Evolutionary conservation across 2,888 invertebrate genomes (phyloP).

Genomic region (Scaptomyza tumidula): DNA sequence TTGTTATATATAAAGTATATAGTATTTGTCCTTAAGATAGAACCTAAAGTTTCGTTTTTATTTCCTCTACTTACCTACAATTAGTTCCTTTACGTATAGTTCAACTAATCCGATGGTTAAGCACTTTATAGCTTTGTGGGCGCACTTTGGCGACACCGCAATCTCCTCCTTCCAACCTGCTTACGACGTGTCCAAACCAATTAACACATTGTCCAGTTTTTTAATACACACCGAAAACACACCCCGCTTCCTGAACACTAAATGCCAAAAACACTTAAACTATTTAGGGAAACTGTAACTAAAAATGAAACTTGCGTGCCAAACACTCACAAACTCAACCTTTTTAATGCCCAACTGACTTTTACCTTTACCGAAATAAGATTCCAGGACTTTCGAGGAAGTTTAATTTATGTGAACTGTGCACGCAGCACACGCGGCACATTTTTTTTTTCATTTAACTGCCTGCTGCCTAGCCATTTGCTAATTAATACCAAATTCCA

Average conservation of each 20-base stretch:
- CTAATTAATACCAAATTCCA: slow-evolving; percentile 82
- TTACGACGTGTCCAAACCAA: slow-evolving; percentile 69
- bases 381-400: slow-evolving; percentile 8
- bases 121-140: slow-evolving; percentile 19
- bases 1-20: too few species aligned
- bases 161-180: slow-evolving; percentile 15
- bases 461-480: slow-evolving; percentile 78
- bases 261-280: slow-evolving; percentile 73
- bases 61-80: not conserved
- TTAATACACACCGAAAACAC: slow-evolving; percentile 36
- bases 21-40: too few species aligned
- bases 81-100: not conserved
- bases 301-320: slow-evolving; percentile 63
- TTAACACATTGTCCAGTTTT: slow-evolving; percentile 78
- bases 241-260: slow-evolving; percentile 14
- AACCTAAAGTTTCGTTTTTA: too few species aligned
- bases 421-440: slow-evolving; percentile 69
- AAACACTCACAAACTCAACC: slow-evolving; percentile 67
- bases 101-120: slow-evolving; percentile 7
- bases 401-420: slow-evolving; percentile 62
- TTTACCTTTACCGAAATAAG: slow-evolving; percentile 50
- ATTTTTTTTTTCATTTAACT: slow-evolving; percentile 80
- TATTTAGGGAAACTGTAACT: slow-evolving; percentile 41
- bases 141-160: not conserved
- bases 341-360: slow-evolving; percentile 61